Evolutionary conservation across 2,888 invertebrate species (phyloP), one percentile per base, ranked within the genome.

Genomic region (Endomychus coccineus): DNA sequence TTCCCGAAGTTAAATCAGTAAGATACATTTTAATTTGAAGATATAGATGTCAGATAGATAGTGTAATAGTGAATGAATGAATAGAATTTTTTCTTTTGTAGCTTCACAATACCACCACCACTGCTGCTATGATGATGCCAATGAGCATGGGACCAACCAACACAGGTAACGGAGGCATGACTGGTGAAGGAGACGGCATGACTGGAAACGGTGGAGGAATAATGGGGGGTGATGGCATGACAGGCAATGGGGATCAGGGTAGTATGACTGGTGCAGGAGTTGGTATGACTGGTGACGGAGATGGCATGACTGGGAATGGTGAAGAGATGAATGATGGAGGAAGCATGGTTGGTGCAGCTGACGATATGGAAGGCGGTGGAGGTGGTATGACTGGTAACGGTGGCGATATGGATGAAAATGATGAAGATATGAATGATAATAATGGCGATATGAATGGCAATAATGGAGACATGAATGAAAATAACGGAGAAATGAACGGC

Each of bases 161-260:
- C 2, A 72, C 72, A 16, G 71, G 69, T 27, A 62, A 66, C 6
- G 69, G 71, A n/a, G 43, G 37, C 16, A 38, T 32, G 24, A 34
- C 33, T 16, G 25, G 14, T 25, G 16, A 4, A 21, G 39, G 40
- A 34, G 42, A 32, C 16, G 36, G 38, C 7, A 33, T 27, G 11
- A 42, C 42, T 15, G 48, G 45, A 21, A 43, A 35, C 13, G 24
- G 38, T 22, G 30, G 34, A 33, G 24, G 40, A 27, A 15, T 24
- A 29, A 22, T 19, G 25, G 27, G 17, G 17, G 22, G 9, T 13
- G 17, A 30, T 24, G 43, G 33, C 12, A 39, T 33, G n/a, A 29
- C 19, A 14, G 37, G 19, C 17, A 30, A 32, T 16, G 43, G 40
- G 7, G 30, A 15, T 28, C 31, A 14, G 6, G 29, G 23, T 14